These are phyloP conservation scores for Epiblema foenella DNA, from an alignment of 2,888 invertebrate species.

Conservation along the genomic window DNA sequence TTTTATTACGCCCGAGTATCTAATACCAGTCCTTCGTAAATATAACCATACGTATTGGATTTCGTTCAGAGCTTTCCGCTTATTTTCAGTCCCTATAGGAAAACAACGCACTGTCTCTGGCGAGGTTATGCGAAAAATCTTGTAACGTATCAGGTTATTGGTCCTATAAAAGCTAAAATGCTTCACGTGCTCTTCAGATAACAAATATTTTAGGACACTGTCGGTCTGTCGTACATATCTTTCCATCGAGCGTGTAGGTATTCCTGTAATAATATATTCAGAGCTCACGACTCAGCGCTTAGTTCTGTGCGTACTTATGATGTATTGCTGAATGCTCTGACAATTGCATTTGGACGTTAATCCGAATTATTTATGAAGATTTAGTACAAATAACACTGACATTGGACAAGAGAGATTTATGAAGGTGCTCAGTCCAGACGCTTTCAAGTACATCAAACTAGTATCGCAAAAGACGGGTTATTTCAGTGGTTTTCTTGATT, in stretches of 20 bases:
- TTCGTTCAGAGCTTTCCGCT: constrained; percentile 28
- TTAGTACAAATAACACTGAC: constrained; percentile 61
- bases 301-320: constrained; percentile 20
- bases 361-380: constrained; percentile 59
- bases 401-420: constrained; percentile 66
- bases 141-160: constrained; percentile 42
- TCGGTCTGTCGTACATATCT: too few species aligned
- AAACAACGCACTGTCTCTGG: constrained; percentile 34
- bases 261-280: constrained; percentile 1
- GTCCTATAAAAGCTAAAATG: constrained; percentile 41
- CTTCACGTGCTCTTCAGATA: constrained; percentile 37
- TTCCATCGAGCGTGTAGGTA: constrained; percentile 20
- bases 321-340: constrained; percentile 34
- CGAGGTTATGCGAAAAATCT: constrained; percentile 33
- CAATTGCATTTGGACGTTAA: constrained; percentile 51
- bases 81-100: constrained; percentile 30
- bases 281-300: constrained; percentile 20
- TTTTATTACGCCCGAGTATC: constrained; percentile 38
- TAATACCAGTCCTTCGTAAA: constrained; percentile 40
- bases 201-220: constrained; percentile 33
- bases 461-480: constrained; percentile 9
- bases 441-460: constrained; percentile 47
- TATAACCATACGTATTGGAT: constrained; percentile 34
- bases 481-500: constrained; percentile 40
- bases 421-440: constrained; percentile 54